Base-by-base conservation (phyloP, 1,140 invertebrate genomes). In the Gryllus bimaculatus region DNA sequence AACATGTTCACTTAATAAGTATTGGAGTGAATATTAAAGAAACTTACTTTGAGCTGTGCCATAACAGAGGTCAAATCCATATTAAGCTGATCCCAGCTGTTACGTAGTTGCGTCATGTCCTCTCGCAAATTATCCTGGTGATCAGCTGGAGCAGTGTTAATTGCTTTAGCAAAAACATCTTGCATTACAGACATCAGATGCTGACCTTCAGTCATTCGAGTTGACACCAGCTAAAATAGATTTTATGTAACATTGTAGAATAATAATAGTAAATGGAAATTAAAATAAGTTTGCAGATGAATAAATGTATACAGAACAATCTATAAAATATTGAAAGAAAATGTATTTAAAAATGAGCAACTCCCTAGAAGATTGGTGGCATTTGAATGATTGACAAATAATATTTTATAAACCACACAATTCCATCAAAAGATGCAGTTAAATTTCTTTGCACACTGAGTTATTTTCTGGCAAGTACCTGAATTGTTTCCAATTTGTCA, bases 201-300 rank as follows among this genome's bases (percentile, higher is more conserved):
- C 85, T 96, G 94, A n/a, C 95, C 95, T 88, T 95, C 94, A 2
- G 93, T 93, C 83, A 95, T 89, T 81, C 91, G 88, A 6, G 91
- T 91, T 39, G 90, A 89, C n/a, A 95, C 89, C 7, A 88, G 84
- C 86, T 90, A 79, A 8, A 85, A 77, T 12, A 74, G 49, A 54
- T 13, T 73, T 73, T 20, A 73, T 73, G 6, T 73, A 73, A 3
- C 15, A 4, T 18, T 73, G 73, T 73, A 20, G 15, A 18, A 20
- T 20, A 73, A 18, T 73, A 18, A 15, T 18, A 73, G 73, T 73
- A 73, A 15, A 73, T 39, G 5, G 26, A 39, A 39, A 39, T 39
- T 39, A 39, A 39, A 39, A 39, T 39, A 39, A 39, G 26, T 73
- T 73, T 39, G 26, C 1, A 39, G 26, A 39, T 2, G 1, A 39